Base-by-base conservation (phyloP, 1,140 invertebrate genomes). In the Caenorhabditis tropicalis region DNA sequence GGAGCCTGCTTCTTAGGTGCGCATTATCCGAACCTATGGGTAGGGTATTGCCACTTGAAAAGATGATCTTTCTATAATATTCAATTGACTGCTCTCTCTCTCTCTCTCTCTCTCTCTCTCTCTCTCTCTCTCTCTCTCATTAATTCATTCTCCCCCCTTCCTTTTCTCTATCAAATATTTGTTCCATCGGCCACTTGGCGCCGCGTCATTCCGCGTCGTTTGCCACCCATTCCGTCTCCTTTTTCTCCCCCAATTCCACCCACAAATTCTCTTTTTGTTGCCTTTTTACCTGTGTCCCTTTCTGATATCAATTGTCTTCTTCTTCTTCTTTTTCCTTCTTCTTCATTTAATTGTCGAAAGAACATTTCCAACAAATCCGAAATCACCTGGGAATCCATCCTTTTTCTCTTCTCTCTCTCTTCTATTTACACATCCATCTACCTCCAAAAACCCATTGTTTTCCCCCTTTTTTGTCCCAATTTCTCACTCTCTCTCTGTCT, bases 141-240 rank as follows among this genome's bases (percentile, higher is more conserved):
- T 65, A 7, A 16, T 39, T 65, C 21, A 4, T 36, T 36, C 21
- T 16, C n/a, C n/a, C n/a, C n/a, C n/a, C n/a, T n/a, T n/a, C n/a
- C n/a, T n/a, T n/a, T n/a, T n/a, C n/a, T n/a, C 31, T 65, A 29
- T 36, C 65, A 74, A 74, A 74, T 74, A 74, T 74, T 74, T 74
- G 29, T 31, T 27, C 24, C 27, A 36, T 36, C 36, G 65, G 33
- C 65, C 65, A 74, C 65, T 74, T 74, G 65, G 65, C 65, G 65
- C 65, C 65, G 65, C 65, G 65, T 74, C 65, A 74, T 74, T 74
- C 65, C 65, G 65, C 65, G 65, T 74, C 65, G 65, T 74, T 43
- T 39, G 33, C 36, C 36, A 43, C 65, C 65, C 12, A 12, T 36
- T 1, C 16, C 12, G 12, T 36, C 36, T 15, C 36, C 19, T 43